phyloP scores from a whole-genome alignment of 2,113 vertebrate species.

The Ptilorrhoa leucosticta region DNA sequence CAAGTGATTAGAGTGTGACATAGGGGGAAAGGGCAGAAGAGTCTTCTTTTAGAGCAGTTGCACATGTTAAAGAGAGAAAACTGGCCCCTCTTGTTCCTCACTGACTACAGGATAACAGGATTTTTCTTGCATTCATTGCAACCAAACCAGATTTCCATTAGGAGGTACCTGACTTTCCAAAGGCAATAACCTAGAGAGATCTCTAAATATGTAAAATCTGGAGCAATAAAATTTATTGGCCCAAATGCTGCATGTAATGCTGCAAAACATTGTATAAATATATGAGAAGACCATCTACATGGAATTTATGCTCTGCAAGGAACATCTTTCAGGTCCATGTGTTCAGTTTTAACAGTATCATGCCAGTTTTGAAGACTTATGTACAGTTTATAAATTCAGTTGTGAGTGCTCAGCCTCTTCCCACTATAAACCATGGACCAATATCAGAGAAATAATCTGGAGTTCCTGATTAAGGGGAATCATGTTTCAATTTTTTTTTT shows the following conservation, averaged over 20 bases:
- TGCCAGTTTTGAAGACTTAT: background rate
- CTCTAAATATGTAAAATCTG: background rate
- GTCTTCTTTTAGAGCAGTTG: background rate
- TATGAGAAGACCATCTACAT: background rate
- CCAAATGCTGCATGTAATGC: background rate
- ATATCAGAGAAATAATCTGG: background rate
- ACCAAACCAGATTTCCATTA: background rate
- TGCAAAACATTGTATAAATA: background rate
- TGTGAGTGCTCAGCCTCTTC: background rate
- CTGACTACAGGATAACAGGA: background rate
- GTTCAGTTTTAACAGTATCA: background rate
- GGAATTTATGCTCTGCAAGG: background rate
- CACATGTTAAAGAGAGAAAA: background rate
- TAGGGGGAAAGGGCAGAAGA: background rate
- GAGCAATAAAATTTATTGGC: background rate
- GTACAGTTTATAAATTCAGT: background rate
- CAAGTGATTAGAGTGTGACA: fast-evolving
- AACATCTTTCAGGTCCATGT: background rate
- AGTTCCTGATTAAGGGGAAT: background rate
- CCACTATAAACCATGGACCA: background rate
- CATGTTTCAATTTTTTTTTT: background rate
- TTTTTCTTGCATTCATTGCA: background rate
- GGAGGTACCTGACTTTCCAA: background rate
- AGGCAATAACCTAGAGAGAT: background rate
- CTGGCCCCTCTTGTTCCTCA: background rate